Evolutionary conservation across 2,113 vertebrate genomes (phyloP), one percentile per base, ranked within the genome.

Genomic region (Antigone vipio): DNA sequence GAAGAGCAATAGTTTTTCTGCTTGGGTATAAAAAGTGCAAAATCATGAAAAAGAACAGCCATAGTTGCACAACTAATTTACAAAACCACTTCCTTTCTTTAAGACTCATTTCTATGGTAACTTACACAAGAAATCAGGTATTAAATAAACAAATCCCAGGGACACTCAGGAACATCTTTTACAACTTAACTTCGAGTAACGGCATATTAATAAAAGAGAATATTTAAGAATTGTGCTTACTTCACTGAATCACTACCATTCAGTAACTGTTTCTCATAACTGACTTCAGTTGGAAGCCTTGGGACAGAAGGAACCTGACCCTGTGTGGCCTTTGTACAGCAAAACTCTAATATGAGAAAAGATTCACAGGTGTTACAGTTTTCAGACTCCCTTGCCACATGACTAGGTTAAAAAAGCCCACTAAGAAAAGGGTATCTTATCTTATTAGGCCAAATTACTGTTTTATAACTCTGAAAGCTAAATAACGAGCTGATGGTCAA

Each of bases 21-120:
- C 22, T 58, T 58, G 35, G 38, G 12, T 23, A 77, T 35, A 69
- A 38, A 53, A 80, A 88, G 29, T 19, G 12, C n/a, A 85, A 92
- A 94, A 86, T 42, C 42, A 63, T 38, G 9, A 89, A 80, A 67
- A 75, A 56, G 21, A 85, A 44, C 9, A 82, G 10, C 22, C 35
- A n/a, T 2, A 74, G 47, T 49, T 89, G 71, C 50, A 20, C 16
- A 92, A 90, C n/a, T 82, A 40, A 82, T 88, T 27, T 87, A 58
- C 26, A 81, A 93, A 95, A 86, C 91, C 85, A 96, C 92, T 95
- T 95, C 88, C 88, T 76, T 14, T 92, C 49, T 93, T 82, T 72
- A 68, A 84, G 66, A 72, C 45, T 89, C 11, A 78, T 86, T 92
- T 91, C 88, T 63, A 92, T 42, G 56, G 76, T 68, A 53, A 96